Conservation (phyloP, 2,113 vertebrate genomes). For the Sceloporus tristichus region DNA sequence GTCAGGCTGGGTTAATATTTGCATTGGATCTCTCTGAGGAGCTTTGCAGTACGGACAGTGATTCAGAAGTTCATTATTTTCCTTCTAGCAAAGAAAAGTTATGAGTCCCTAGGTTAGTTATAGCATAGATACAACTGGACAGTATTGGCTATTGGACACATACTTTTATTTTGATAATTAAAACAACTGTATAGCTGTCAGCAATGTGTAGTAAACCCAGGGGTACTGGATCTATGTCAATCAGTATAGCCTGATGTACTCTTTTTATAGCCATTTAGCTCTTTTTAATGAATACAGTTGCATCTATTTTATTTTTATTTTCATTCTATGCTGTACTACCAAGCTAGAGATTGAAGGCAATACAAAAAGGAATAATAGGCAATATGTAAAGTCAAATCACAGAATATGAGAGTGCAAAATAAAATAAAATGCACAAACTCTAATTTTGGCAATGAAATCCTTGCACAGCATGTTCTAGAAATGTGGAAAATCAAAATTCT, state of each 20-base stretch:
- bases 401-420: not conserved
- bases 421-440: not conserved
- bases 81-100: slow-evolving; percentile 7
- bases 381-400: not conserved
- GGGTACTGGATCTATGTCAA: not conserved
- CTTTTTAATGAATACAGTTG: not conserved
- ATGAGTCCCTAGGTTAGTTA: not conserved
- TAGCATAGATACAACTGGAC: slow-evolving; percentile 2
- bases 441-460: too few species aligned
- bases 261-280: not conserved
- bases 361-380: not conserved
- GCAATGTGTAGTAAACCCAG: not conserved
- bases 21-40: not conserved
- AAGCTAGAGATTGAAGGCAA: not conserved
- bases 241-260: not conserved
- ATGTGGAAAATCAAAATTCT: too few species aligned
- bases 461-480: too few species aligned
- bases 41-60: fast-evolving
- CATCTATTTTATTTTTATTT: not conserved
- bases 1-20: not conserved
- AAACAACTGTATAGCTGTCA: not conserved
- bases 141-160: not conserved
- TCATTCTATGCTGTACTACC: not conserved
- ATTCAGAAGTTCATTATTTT: not conserved
- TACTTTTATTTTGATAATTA: not conserved